Percentiles rank a stretch among this genome's conserved stretches.
Conservation (phyloP, 2,888 invertebrate genomes). For the Phymatocera aterrima region DNA sequence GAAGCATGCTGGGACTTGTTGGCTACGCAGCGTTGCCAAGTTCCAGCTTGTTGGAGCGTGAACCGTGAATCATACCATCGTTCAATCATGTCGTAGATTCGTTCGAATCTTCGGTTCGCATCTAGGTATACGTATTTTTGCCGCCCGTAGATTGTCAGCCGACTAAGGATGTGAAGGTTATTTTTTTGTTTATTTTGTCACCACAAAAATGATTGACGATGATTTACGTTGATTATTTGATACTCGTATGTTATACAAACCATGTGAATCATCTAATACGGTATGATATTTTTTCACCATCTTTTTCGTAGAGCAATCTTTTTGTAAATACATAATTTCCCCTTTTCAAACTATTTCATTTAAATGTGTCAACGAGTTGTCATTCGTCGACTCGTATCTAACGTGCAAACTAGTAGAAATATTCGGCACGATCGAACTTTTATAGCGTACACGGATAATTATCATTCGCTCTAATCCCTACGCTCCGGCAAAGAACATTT, state of each 20-base stretch:
- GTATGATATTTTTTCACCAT: background rate
- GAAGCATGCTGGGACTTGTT: conserved; percentile 42
- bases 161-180: background rate
- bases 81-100: background rate
- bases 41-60: background rate
- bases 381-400: background rate
- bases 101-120: conserved; percentile 1
- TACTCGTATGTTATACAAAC: background rate
- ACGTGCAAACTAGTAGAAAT: background rate
- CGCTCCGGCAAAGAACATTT: too few relatives aligned
- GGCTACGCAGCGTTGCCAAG: conserved; percentile 32
- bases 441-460: background rate
- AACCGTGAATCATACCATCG: conserved; percentile 15
- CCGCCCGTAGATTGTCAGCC: background rate
- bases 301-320: background rate
- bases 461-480: too few relatives aligned
- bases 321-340: background rate
- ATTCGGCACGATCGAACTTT: background rate
- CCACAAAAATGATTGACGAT: background rate
- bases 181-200: background rate
- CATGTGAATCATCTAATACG: background rate
- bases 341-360: background rate
- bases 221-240: background rate
- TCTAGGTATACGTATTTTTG: background rate
- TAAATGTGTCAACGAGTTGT: background rate